Percentiles rank a stretch among this genome's conserved stretches.
These are phyloP conservation scores for Hormaphis cornu DNA, from an alignment of 1,140 invertebrate species.

Conservation along the genomic window DNA sequence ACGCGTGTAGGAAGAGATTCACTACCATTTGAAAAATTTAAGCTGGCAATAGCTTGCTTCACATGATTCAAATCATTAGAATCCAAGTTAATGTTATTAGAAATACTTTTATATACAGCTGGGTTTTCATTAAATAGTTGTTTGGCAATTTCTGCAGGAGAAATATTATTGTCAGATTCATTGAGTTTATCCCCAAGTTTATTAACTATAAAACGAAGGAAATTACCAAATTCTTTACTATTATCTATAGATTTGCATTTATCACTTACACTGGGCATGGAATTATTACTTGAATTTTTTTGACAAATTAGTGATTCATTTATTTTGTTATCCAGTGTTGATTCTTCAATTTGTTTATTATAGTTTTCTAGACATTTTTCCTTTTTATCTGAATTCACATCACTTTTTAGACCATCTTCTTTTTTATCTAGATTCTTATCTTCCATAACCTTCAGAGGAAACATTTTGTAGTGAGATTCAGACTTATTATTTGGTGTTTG, in stretches of 20 bases:
- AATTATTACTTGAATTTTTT: background rate
- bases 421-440: background rate
- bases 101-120: background rate
- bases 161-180: background rate
- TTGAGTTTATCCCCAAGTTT: background rate
- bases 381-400: background rate
- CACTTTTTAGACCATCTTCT: background rate
- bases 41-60: background rate
- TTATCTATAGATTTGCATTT: background rate
- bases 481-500: background rate
- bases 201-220: constrained; percentile 9
- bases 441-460: background rate
- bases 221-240: background rate
- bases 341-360: background rate
- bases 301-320: background rate
- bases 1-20: too few relatives aligned
- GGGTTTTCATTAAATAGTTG: background rate
- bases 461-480: background rate
- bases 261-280: background rate
- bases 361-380: background rate
- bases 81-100: background rate
- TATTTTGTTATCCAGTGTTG: background rate
- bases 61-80: constrained; percentile 7
- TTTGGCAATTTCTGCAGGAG: background rate
- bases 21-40: background rate